These are phyloP conservation scores for Sebastes trivittatus DNA, from an alignment of 2,797 vertebrate species.

Conservation along the genomic window DNA sequence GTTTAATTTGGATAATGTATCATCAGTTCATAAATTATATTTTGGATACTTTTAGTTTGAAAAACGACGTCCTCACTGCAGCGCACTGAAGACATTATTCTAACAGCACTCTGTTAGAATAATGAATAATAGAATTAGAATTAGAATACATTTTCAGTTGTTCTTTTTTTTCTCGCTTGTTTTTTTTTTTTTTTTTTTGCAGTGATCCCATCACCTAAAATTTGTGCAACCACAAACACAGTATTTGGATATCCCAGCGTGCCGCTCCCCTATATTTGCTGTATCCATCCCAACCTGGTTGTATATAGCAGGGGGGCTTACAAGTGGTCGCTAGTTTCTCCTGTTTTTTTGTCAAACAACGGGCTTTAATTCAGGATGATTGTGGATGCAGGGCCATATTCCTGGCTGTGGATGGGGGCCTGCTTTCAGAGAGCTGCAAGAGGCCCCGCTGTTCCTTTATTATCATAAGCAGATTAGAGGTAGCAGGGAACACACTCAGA, in stretches of 20 bases:
- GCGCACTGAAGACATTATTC: neutral
- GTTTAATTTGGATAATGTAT: neutral
- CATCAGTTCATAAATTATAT: neutral
- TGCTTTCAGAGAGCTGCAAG: constrained; percentile 91
- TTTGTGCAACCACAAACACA: constrained; percentile 21
- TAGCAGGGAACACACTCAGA: constrained; percentile 94
- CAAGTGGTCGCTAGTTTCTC: constrained; percentile 82
- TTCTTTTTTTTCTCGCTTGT: neutral
- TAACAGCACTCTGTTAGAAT: too few relatives aligned
- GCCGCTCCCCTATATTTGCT: constrained; percentile 41
- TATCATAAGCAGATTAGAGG: constrained; percentile 99
- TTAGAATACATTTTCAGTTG: neutral
- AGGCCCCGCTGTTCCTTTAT: constrained; percentile 96
- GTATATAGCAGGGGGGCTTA: constrained; percentile 45
- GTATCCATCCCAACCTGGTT: constrained; percentile 55
- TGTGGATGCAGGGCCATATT: constrained; percentile 94
- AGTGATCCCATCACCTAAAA: constrained; percentile 16
- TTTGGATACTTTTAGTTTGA: neutral
- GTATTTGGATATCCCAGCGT: constrained; percentile 36
- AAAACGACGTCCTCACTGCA: neutral
- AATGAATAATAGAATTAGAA: too few relatives aligned
- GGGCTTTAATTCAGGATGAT: constrained; percentile 85
- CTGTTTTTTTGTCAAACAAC: constrained; percentile 90
- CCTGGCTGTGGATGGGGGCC: constrained; percentile 92
- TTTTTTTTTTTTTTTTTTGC: constrained; percentile 5